Base-by-base conservation (phyloP, 2,113 vertebrate genomes). In the Cavia porcellus region DNA sequence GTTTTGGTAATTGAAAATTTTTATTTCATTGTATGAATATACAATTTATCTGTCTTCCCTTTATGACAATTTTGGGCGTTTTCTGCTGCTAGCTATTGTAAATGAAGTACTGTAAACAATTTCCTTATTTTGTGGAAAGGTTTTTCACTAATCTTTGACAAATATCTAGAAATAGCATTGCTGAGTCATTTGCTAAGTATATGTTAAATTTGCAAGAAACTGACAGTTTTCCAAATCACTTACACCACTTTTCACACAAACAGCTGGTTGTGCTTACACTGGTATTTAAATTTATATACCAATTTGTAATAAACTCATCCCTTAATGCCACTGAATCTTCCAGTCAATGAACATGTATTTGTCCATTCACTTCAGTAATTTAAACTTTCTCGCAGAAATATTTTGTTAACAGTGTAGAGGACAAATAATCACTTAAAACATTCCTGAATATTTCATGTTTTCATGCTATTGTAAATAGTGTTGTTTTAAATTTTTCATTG, bases 191-290 rank as follows among this genome's bases (percentile, higher is more conserved):
- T 12, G 24, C 11, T 45, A 85, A 64, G n/a, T 82, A 1, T 50
- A 79, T 72, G 22, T 92, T 86, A 83, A 75, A 83, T 72, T 83
- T 89, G 94, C 59, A 6, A 96, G 62, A 97, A 93, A 79, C 22
- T 83, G 38, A 79, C 61, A 62, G 35, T 52, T 92, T 86, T 95
- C 30, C 47, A 77, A 89, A 42, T 59, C 8, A 83, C 72, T 97
- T 77, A 17, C 17, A 45, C 1, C 12, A 77, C 52, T 86, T 96
- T 59, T 94, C 45, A 86, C 52, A 83, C 45, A 83, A 79, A 97
- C 28, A 95, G 24, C 32, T 64, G 13, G 15, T 6, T 86, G 15
- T 90, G 15, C 25, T 75, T 68, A 25, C 0, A 20, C 22, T 87
- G 55, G 30, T 68, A 83, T 61, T 94, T 93, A 50, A 89, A 55